Base-by-base conservation (phyloP, 2,888 invertebrate genomes). In the Adelphocoris suturalis region DNA sequence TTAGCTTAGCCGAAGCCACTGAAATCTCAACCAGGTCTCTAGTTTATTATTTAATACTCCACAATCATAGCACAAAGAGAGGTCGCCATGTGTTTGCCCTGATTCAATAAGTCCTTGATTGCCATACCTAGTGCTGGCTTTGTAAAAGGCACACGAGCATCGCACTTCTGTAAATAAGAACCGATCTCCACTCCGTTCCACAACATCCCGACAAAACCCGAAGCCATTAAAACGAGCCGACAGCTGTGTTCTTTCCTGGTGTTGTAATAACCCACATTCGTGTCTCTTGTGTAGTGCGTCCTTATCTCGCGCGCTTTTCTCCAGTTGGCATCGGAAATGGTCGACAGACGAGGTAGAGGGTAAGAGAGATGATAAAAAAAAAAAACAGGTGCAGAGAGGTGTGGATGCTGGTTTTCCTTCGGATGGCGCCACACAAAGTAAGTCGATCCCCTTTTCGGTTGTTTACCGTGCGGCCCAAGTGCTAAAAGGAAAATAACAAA, bases 401-500 rank as follows among this genome's bases (percentile, higher is more conserved):
- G 68, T 68, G 68, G 68, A 68, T 3, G 68, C 23, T 68, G 68
- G 68, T 68, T 68, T 68, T 27, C 68, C 19, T 68, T 68, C 68
- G 27, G 68, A 68, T 68, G 68, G 68, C 68, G 68, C 68, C 68
- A 23, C 68, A 68, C 68, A 23, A 23, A 68, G 68, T 23, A 68
- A 68, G 68, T 68, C 68, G 68, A 68, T 68, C 68, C 68, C 68
- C 68, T 68, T 68, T 23, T 68, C 68, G 23, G 68, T 68, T 68
- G 68, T 68, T 68, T 68, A 68, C 68, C 68, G 68, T 68, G 68
- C 19, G 68, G 68, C 68, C 68, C 68, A 68, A 68, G 68, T 68
- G 68, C 68, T 68, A 68, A 68, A 68, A 68, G 68, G 68, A 68
- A 68, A 68, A 68, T 68, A 68, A 68, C 68, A 68, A 68, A 68